Conservation (phyloP, 2,113 vertebrate species). For the Hippopotamus amphibius region DNA sequence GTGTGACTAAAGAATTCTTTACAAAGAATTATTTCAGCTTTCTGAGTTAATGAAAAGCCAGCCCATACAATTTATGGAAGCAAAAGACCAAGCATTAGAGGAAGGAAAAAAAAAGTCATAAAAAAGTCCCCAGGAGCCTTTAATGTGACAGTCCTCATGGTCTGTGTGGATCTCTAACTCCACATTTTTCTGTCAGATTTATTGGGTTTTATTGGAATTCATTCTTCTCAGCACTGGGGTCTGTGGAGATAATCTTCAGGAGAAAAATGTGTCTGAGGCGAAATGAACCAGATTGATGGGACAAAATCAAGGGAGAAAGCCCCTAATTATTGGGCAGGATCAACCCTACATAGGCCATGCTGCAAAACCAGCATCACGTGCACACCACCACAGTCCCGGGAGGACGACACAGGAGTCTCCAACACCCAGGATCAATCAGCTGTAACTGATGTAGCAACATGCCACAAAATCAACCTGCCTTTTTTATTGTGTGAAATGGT, state of each 20-base stretch:
- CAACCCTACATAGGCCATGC: not conserved
- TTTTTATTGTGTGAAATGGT: not conserved
- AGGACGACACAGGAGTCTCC: not conserved
- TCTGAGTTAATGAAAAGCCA: slow-evolving; percentile 87
- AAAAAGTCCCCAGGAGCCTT: slow-evolving; percentile 82
- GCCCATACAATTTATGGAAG: slow-evolving; percentile 85
- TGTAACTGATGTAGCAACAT: not conserved
- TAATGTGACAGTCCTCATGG: slow-evolving; percentile 76
- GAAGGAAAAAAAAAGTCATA: slow-evolving; percentile 32
- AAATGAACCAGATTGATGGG: slow-evolving; percentile 28
- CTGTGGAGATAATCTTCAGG: slow-evolving; percentile 66
- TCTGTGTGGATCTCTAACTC: slow-evolving; percentile 61
- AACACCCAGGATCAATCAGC: not conserved
- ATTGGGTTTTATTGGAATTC: slow-evolving; percentile 83
- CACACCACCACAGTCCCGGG: not conserved
- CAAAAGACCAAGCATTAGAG: slow-evolving; percentile 78
- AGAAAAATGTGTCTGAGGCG: slow-evolving; percentile 57
- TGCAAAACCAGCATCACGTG: not conserved
- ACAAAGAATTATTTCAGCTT: slow-evolving; percentile 85
- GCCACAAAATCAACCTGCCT: not conserved
- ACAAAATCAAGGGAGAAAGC: slow-evolving; percentile 26
- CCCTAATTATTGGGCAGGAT: not conserved
- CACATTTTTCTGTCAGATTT: slow-evolving; percentile 82
- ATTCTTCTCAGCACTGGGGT: not conserved
- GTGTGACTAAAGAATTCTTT: slow-evolving; percentile 85